Base-by-base conservation (phyloP, 2,113 vertebrate species). In the Calidris pugnax region DNA sequence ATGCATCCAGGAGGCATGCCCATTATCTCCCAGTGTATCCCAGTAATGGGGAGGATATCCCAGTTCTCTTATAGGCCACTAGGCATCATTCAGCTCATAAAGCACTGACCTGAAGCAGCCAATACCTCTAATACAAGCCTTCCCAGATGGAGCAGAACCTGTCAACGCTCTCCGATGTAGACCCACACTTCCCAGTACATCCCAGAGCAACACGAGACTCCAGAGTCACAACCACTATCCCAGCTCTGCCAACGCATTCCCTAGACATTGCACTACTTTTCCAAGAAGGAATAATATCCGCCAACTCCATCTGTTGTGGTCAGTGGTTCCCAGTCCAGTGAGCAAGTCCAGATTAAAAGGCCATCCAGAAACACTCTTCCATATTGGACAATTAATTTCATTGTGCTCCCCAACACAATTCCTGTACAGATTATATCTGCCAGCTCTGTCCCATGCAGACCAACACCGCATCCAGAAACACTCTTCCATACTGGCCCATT, bases 261-360 rank as follows among this genome's bases (percentile, higher is more conserved):
- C 79, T 92, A 64, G 60, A 57, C 20, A 53, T 12, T 62, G 39
- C 43, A 62, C 48, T 87, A 7, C 33, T 94, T 78, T 74, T 87
- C 64, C 76, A 89, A 86, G 79, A 90, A 90, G 55, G 16, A 88
- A 50, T 64, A 69, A 7, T 75, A 91, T 64, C 53, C 81, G 27
- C 92, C 64, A 85, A 33, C 43, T 87, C 90, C 66, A 79, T 96
- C 88, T 93, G 62, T 67, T 90, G 80, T 48, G 57, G 41, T 66
- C 87, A 91, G 62, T 89, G 87, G 75, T 82, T 91, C 69, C 84
- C 77, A 85, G 66, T 87, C 43, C 81, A 75, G n/a, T 64, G 77
- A 91, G 14, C 43, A 87, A 91, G 77, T 87, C 62, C 62, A 75
- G 47, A 85, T 72, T 64, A 79, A 94, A 96, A 91, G 53, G 43